These are phyloP conservation scores for Julus scanicus DNA, from an alignment of 2,888 invertebrate species.

Conservation along the genomic window DNA sequence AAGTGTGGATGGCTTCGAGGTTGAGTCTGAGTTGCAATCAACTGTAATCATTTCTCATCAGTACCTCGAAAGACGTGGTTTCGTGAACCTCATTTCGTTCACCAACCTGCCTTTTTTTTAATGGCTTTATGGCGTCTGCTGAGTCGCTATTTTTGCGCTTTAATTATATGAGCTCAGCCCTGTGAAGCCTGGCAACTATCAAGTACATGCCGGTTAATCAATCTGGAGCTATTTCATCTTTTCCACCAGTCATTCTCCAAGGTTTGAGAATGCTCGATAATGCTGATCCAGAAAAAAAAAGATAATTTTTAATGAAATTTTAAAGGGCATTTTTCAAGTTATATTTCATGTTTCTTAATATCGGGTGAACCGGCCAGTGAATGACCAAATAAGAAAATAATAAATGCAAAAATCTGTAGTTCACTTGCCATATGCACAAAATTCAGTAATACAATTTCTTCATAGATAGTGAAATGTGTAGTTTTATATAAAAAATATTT, in stretches of 20 bases:
- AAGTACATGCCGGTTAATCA: conserved; percentile 25
- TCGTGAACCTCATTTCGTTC: background rate
- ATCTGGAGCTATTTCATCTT: background rate
- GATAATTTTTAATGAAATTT: too few species aligned
- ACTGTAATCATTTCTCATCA: background rate
- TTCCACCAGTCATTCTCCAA: background rate
- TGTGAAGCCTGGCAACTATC: background rate
- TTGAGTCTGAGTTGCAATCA: background rate
- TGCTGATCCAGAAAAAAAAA: too few species aligned
- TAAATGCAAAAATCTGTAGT: too few species aligned
- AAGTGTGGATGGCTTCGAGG: background rate
- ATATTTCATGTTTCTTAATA: too few species aligned
- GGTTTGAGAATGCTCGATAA: background rate
- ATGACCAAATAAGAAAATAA: too few species aligned
- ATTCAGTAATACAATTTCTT: too few species aligned
- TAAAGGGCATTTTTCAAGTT: too few species aligned
- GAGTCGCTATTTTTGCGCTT: background rate
- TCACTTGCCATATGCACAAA: too few species aligned
- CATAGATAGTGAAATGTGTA: too few species aligned
- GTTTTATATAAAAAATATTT: too few species aligned
- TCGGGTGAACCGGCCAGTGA: too few species aligned
- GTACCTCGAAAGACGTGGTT: background rate
- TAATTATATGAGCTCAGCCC: conserved; percentile 15
- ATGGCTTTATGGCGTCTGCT: conserved; percentile 29
- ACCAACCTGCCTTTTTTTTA: background rate